A percentile compares a stretch with the other conserved stretches of the same genome.
These are phyloP conservation scores for Lordiphosa clarofinis DNA, from an alignment of 1,140 invertebrate species.

Conservation along the genomic window DNA sequence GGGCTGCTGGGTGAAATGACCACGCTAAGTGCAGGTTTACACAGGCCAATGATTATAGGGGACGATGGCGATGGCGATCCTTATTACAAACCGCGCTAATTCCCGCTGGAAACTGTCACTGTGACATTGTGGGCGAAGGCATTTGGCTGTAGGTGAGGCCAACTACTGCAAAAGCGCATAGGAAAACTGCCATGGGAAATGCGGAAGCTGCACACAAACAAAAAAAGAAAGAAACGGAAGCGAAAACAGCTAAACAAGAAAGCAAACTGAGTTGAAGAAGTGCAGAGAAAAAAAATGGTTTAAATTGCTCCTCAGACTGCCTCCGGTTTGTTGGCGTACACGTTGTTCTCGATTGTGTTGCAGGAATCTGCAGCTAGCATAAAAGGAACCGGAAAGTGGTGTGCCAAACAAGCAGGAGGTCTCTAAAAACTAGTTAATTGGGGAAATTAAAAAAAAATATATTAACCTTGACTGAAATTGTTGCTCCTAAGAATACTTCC, in stretches of 20 bases:
- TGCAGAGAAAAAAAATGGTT: conserved; percentile 26
- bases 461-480: too few species aligned
- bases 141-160: neutral
- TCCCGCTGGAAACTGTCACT: conserved; percentile 69
- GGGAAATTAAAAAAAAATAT: too few species aligned
- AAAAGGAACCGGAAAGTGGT: conserved; percentile 10
- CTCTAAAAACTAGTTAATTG: too few species aligned
- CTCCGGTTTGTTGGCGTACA: conserved; percentile 15
- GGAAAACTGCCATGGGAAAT: conserved; percentile 22
- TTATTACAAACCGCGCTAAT: conserved; percentile 76
- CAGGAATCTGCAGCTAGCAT: neutral
- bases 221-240: conserved; percentile 50
- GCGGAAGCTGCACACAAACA: conserved; percentile 4
- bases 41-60: conserved; percentile 75
- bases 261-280: conserved; percentile 58
- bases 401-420: conserved; percentile 3
- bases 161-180: conserved; percentile 50
- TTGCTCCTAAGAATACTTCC: too few species aligned
- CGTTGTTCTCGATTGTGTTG: conserved; percentile 11
- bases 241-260: conserved; percentile 66
- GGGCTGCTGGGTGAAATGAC: conserved; percentile 45
- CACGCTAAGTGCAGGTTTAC: conserved; percentile 76
- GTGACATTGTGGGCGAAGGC: conserved; percentile 35
- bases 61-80: conserved; percentile 63
- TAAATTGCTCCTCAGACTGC: conserved; percentile 22